These are phyloP conservation scores for Babylonia areolata DNA, from an alignment of 1,140 invertebrate genomes.

Conservation along the genomic window DNA sequence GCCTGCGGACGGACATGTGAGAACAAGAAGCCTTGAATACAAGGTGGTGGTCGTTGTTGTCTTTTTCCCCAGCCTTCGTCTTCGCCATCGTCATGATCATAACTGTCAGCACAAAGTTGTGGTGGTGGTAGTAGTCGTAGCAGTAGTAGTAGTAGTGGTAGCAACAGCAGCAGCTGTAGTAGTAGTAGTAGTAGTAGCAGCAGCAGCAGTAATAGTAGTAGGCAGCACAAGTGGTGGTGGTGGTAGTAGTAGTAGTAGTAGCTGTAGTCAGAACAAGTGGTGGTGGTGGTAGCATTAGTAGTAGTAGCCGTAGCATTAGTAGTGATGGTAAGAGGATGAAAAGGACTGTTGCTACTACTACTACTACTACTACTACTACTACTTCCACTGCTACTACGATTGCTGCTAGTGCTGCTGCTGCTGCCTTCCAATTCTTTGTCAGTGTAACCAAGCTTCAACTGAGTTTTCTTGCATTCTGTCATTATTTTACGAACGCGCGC, in stretches of 20 bases:
- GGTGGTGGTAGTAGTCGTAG: background rate
- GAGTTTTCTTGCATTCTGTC: no score
- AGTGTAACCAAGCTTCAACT: no score
- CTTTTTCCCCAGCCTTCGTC: background rate
- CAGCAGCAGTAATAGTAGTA: conserved; percentile 8
- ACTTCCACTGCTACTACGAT: no score
- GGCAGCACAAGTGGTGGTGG: no score
- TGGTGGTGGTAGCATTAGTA: background rate
- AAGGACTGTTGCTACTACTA: background rate
- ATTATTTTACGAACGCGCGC: no score
- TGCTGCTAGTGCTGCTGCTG: no score
- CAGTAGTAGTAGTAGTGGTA: conserved; percentile 3
- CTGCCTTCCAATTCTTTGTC: no score
- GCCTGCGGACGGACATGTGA: conserved; percentile 54
- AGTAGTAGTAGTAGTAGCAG: conserved; percentile 18
- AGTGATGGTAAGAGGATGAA: background rate
- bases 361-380: no score
- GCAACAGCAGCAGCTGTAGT: conserved; percentile 2
- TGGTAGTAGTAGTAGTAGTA: background rate
- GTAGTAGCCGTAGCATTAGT: no score
- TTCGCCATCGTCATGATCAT: background rate
- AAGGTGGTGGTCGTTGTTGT: no score
- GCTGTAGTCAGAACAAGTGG: background rate
- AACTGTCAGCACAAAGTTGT: background rate
- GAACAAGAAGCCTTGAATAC: no score